Conservation (phyloP, 2,113 vertebrate genomes). For the Lepus americanus region DNA sequence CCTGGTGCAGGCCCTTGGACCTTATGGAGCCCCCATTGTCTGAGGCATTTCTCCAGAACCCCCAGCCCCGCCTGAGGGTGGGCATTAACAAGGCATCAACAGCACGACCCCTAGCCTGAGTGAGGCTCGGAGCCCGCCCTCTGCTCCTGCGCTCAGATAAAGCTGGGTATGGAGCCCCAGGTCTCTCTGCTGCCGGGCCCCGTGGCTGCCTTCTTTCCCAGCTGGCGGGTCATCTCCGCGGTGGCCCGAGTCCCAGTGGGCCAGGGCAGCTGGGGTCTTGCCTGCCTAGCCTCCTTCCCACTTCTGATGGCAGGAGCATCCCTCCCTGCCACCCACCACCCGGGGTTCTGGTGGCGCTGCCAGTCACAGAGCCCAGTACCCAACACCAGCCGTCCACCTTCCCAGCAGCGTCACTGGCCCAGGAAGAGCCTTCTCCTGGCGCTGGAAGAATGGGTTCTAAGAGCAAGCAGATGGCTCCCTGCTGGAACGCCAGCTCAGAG, state of each 20-base stretch:
- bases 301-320: not conserved
- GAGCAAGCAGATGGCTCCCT: not conserved
- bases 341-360: not conserved
- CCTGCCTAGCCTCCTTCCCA: not conserved
- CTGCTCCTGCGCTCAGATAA: not conserved
- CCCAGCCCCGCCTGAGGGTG: not conserved
- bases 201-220: not conserved
- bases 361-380: not conserved
- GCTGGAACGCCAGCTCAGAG: not conserved
- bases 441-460: not conserved
- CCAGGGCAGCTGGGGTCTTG: not conserved
- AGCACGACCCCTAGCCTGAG: not conserved
- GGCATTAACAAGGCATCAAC: not conserved
- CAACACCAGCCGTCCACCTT: not conserved
- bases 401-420: not conserved
- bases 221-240: not conserved
- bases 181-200: not conserved
- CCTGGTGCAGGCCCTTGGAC: not conserved
- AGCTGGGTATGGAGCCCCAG: not conserved
- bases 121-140: not conserved
- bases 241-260: not conserved
- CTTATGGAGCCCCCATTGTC: not conserved
- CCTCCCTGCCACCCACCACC: not conserved
- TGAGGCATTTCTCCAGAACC: not conserved
- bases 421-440: not conserved